Conservation (phyloP, 1,140 invertebrate species). For the Monochamus saltuarius region DNA sequence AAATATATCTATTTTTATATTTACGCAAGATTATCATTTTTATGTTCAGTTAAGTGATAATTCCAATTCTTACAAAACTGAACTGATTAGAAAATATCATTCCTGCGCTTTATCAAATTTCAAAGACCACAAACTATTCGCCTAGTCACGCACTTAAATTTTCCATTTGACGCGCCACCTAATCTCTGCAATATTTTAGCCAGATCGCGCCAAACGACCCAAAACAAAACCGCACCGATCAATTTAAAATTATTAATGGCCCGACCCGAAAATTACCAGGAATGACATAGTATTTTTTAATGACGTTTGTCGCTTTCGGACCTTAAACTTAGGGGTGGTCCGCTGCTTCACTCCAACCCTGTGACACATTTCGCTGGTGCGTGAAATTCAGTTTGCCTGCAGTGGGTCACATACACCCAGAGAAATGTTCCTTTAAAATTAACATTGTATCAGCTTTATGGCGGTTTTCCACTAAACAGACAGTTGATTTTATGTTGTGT, state of each 20-base stretch:
- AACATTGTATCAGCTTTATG: not conserved
- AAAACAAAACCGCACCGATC: too few species aligned
- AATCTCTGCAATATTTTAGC: too few species aligned
- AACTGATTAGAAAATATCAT: too few species aligned
- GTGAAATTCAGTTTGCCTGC: constrained; percentile 2
- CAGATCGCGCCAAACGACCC: too few species aligned
- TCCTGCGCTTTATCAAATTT: too few species aligned
- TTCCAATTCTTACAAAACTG: too few species aligned
- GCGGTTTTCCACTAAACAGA: not conserved
- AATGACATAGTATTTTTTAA: constrained; percentile 6
- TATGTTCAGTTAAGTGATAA: too few species aligned
- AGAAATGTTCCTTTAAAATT: constrained; percentile 1
- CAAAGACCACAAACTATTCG: too few species aligned
- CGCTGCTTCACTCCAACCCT: not conserved
- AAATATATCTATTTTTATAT: too few species aligned
- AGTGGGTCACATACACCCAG: not conserved
- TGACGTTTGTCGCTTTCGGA: not conserved
- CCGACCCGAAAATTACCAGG: not conserved
- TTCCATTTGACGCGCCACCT: too few species aligned
- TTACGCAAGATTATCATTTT: too few species aligned
- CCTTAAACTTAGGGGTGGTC: constrained; percentile 4
- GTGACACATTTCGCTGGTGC: not conserved
- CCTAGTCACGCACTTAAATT: too few species aligned
- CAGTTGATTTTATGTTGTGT: constrained; percentile 1
- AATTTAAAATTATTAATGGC: not conserved